Conservation (phyloP, 2,113 vertebrate species). For the Prochilodus magdalenae region DNA sequence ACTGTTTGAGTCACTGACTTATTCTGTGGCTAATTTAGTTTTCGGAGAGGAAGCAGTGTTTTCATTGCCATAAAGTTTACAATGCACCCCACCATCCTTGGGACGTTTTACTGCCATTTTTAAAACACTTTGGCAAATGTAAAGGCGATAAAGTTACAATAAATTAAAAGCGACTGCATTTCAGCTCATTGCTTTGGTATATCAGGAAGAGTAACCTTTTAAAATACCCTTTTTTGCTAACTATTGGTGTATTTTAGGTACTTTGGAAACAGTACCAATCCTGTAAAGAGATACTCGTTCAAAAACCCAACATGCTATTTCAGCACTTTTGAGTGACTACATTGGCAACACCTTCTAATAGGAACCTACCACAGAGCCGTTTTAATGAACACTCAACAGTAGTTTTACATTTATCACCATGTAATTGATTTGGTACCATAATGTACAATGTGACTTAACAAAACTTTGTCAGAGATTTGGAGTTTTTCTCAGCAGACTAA, state of each 20-base stretch:
- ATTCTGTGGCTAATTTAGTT: slow-evolving; percentile 73
- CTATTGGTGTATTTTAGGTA: neutral
- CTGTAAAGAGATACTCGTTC: neutral
- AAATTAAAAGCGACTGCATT: neutral
- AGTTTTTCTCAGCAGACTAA: neutral
- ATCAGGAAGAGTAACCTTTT: neutral
- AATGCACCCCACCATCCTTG: slow-evolving; percentile 54
- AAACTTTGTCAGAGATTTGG: too few species aligned
- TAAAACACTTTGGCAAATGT: slow-evolving; percentile 7
- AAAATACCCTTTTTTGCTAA: neutral
- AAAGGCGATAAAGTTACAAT: neutral
- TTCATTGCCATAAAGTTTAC: slow-evolving; percentile 59
- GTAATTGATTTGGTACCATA: neutral
- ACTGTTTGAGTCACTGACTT: slow-evolving; percentile 67
- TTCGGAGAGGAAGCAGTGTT: slow-evolving; percentile 68
- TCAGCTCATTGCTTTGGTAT: neutral
- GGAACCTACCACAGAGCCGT: neutral
- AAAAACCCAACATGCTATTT: neutral
- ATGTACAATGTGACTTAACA: neutral
- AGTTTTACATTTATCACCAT: neutral
- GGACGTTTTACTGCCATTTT: slow-evolving; percentile 42
- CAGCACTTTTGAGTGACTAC: neutral
- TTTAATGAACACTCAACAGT: neutral
- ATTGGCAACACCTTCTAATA: too few species aligned
- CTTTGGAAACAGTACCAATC: neutral